Conservation (phyloP, 2,797 vertebrate genomes). For the Sebastes variabilis region DNA sequence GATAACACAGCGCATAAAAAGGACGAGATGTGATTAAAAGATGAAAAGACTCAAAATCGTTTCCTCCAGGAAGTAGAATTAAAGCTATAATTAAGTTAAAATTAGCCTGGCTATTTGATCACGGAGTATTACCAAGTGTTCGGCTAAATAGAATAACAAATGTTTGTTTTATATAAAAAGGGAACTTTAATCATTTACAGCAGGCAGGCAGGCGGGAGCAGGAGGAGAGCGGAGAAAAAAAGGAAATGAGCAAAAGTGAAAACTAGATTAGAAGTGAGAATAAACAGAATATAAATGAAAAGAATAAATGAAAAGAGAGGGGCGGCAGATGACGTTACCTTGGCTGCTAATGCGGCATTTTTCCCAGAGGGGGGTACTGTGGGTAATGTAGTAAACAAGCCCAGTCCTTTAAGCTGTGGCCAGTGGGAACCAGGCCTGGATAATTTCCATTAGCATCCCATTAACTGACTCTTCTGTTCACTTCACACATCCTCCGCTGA, state of each 20-base stretch:
- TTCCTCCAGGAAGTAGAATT: background rate
- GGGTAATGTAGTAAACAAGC: slow-evolving; percentile 53
- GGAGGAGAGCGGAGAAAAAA: background rate
- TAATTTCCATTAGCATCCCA: slow-evolving; percentile 60
- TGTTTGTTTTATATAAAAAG: slow-evolving; percentile 12
- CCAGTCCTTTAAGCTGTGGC: slow-evolving; percentile 48
- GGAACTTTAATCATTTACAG: background rate
- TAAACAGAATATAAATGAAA: slow-evolving; percentile 3
- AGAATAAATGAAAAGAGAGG: slow-evolving; percentile 3
- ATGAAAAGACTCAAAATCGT: background rate
- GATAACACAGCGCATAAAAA: background rate
- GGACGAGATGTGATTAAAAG: background rate
- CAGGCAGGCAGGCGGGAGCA: background rate
- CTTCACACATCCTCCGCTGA: slow-evolving; percentile 3
- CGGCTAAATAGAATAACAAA: background rate
- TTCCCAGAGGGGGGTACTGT: slow-evolving; percentile 4
- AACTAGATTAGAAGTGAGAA: slow-evolving; percentile 1
- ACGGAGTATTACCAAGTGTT: background rate
- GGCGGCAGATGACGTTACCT: slow-evolving; percentile 18
- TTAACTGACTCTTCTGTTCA: slow-evolving; percentile 43
- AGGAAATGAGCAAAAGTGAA: background rate
- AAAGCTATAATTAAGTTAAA: background rate
- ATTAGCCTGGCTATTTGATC: background rate
- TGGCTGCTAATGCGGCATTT: slow-evolving; percentile 21
- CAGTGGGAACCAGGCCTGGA: slow-evolving; percentile 42